phyloP scores from a whole-genome alignment of 2,888 invertebrate species.

The Aporophyla nigra region DNA sequence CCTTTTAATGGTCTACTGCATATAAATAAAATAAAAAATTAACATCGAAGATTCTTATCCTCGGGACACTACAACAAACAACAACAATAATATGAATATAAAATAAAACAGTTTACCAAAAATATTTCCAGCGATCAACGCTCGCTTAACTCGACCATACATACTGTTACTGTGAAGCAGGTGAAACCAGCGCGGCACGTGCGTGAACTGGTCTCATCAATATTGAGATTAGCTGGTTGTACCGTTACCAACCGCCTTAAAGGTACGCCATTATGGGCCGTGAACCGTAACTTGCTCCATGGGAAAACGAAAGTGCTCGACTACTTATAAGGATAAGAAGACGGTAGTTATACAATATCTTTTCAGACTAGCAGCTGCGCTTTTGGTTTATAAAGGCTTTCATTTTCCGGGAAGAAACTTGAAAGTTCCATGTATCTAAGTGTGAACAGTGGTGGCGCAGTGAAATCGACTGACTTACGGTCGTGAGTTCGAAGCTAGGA shows the following conservation, averaged over 20 bases:
- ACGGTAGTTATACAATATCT: slow-evolving; percentile 9
- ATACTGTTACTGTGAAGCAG: slow-evolving; percentile 1
- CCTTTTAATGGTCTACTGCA: not conserved
- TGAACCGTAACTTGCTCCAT: not conserved
- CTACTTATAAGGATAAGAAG: slow-evolving; percentile 32
- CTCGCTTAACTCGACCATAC: not conserved
- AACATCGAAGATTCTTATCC: not conserved
- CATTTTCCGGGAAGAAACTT: slow-evolving; percentile 1
- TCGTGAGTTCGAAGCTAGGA: too few species aligned
- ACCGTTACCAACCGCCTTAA: slow-evolving; percentile 46
- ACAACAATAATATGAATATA: not conserved
- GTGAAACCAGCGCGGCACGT: slow-evolving; percentile 43
- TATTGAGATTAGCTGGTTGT: slow-evolving; percentile 48
- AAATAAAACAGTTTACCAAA: not conserved
- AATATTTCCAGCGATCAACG: not conserved
- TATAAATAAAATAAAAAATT: not conserved
- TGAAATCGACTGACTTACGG: too few species aligned
- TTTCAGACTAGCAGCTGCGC: not conserved
- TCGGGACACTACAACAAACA: not conserved
- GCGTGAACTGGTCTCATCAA: slow-evolving; percentile 48
- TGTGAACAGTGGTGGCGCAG: too few species aligned
- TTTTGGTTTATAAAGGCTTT: slow-evolving; percentile 4
- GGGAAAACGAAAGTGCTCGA: slow-evolving; percentile 50
- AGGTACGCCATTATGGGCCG: slow-evolving; percentile 12
- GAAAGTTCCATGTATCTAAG: not conserved